Evolutionary conservation across 2,888 invertebrate genomes (phyloP), one percentile per base, ranked within the genome.

Genomic region (Sphaerophoria rueppellii): DNA sequence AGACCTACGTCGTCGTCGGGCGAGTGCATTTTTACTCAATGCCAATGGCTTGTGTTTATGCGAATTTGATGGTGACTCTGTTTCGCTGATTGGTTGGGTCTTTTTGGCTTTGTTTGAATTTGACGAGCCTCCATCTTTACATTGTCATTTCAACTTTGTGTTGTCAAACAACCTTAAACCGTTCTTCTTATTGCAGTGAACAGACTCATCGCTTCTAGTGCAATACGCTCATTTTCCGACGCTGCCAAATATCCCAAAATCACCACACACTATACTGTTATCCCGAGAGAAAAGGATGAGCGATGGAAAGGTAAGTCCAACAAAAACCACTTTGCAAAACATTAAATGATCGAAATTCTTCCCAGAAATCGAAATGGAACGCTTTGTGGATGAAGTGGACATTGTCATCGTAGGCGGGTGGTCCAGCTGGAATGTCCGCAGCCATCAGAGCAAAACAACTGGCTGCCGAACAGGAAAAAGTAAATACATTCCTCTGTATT

Each of bases 341-440:
- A 0, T 0, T 6, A 7, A 72, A 0, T 14, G n/a, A 35, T n/a
- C 9, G 35, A 4, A 37, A 6, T 16, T 14, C 16, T 65, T 16
- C 6, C 0, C 12, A 97, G 98, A 97, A 82, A 93, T 97, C 87
- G 95, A 95, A 88, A 98, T 99, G 98, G 98, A 98, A 91, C 93
- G 99, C 75, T 96, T 95, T 88, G 95, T 95, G 4, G 99, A 99
- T 92, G 97, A 98, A 92, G 96, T 97, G 7, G 99, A 99, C 91
- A 95, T 99, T 82, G 94, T 99, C 6, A 98, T 99, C 87, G 96
- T 99, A 24, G 99, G 99, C n/a, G 99, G n/a, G 98, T 54, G 99
- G 99, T 0, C 99, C 99, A 0, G 98, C 97, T 7, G 98, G 98
- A 16, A 94, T 99, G 93, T 95, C 98, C 2, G 98, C 99, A 4